Percentiles rank a stretch among this genome's conserved stretches.
Conservation (phyloP, 2,797 vertebrate species). For the Lerista edwardsae region DNA sequence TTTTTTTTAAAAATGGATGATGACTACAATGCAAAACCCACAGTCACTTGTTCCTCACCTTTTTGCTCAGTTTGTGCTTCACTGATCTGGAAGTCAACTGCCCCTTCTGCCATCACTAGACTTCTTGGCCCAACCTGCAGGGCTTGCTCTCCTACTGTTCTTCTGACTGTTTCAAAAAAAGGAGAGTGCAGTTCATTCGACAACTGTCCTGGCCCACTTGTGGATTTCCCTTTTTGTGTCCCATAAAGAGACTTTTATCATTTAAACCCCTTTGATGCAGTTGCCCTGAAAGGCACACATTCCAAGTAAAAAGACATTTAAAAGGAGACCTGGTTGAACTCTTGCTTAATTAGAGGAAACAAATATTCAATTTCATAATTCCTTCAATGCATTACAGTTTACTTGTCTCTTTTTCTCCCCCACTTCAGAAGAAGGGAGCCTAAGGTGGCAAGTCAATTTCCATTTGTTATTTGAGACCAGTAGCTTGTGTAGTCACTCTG, state of each 20-base stretch:
- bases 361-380: neutral
- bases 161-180: slow-evolving; percentile 9
- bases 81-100: slow-evolving; percentile 24
- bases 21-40: no score
- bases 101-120: slow-evolving; percentile 26
- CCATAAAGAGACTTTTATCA: no score
- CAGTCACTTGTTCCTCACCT: neutral
- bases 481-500: neutral
- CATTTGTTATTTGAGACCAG: neutral
- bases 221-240: neutral
- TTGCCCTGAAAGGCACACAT: no score
- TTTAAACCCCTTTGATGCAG: no score
- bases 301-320: no score
- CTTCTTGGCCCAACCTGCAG: neutral
- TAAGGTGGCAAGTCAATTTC: neutral
- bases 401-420: neutral
- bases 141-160: neutral
- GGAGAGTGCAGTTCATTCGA: neutral
- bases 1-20: no score
- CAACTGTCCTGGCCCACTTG: neutral
- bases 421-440: no score
- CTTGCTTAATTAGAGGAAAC: no score
- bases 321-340: no score
- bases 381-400: no score
- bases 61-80: neutral